These are phyloP conservation scores for Agonopterix subpropinquella DNA, from an alignment of 2,888 invertebrate species.

Conservation along the genomic window DNA sequence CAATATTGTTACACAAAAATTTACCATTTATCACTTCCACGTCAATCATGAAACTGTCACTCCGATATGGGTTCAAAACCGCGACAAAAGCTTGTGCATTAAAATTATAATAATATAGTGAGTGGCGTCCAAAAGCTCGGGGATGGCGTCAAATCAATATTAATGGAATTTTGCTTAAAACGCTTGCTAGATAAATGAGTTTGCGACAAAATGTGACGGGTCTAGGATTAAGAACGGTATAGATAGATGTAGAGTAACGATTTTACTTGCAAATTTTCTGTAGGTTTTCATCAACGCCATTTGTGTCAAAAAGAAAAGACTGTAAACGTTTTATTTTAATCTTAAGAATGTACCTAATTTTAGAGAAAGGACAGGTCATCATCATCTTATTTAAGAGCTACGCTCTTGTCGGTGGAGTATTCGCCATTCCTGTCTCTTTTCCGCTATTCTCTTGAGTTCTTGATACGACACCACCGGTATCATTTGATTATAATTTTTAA, in stretches of 20 bases:
- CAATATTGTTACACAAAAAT: too few relatives aligned
- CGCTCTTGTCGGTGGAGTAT: too few relatives aligned
- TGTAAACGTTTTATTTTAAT: neutral
- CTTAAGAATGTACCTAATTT: too few relatives aligned
- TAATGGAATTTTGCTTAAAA: conserved; percentile 13
- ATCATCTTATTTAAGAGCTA: too few relatives aligned
- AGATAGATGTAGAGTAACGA: neutral
- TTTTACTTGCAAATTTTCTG: neutral
- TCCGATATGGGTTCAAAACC: too few relatives aligned
- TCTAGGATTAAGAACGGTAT: neutral
- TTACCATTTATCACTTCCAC: too few relatives aligned
- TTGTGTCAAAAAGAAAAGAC: neutral
- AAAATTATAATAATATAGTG: neutral
- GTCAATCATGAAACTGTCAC: too few relatives aligned
- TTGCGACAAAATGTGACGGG: conserved; percentile 7
- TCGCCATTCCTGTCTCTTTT: too few relatives aligned
- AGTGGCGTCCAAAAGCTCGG: neutral
- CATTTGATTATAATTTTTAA: too few relatives aligned
- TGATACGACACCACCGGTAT: too few relatives aligned
- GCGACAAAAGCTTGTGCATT: neutral
- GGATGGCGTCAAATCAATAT: conserved; percentile 12
- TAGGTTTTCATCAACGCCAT: neutral
- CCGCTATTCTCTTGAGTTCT: too few relatives aligned
- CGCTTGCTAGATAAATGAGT: conserved; percentile 8
- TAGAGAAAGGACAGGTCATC: too few relatives aligned